phyloP scores from a whole-genome alignment of 2,797 vertebrate species.

The Chaetophractus vellerosus region DNA sequence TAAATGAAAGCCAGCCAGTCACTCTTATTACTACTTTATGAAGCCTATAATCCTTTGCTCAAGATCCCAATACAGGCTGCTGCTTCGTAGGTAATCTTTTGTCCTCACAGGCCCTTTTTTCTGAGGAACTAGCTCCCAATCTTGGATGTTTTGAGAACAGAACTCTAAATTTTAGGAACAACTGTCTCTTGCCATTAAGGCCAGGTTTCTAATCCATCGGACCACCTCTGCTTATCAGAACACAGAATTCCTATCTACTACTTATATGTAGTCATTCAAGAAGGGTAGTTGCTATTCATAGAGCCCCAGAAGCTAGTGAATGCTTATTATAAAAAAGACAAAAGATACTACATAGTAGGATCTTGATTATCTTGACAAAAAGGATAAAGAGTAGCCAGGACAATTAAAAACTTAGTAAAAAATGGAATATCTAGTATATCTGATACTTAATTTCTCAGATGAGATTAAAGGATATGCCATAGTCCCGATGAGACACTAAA shows the following conservation, averaged over 20 bases:
- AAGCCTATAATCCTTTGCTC: constrained; percentile 24
- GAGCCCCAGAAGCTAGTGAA: neutral
- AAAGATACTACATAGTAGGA: neutral
- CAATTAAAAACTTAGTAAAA: neutral
- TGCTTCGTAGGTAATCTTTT: neutral
- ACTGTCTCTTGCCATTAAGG: neutral
- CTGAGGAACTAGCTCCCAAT: neutral
- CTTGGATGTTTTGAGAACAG: neutral
- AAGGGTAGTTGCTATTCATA: neutral
- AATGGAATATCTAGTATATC: neutral
- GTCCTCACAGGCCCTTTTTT: neutral
- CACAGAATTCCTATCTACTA: neutral
- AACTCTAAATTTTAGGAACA: constrained; percentile 13
- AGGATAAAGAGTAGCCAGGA: neutral
- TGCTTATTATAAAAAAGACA: constrained; percentile 8
- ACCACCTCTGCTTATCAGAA: neutral
- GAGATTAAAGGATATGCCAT: constrained; percentile 44
- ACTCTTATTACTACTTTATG: neutral
- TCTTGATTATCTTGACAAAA: constrained; percentile 53
- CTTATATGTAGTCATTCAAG: neutral
- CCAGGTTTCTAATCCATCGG: neutral
- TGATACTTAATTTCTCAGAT: constrained; percentile 43
- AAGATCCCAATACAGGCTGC: neutral
- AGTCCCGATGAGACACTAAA: constrained; percentile 26
- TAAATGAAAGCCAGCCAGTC: neutral